These are phyloP conservation scores for Crambe crambe DNA, from an alignment of 37 sponge, comb jelly and placozoan genomes.

Conservation along the genomic window DNA sequence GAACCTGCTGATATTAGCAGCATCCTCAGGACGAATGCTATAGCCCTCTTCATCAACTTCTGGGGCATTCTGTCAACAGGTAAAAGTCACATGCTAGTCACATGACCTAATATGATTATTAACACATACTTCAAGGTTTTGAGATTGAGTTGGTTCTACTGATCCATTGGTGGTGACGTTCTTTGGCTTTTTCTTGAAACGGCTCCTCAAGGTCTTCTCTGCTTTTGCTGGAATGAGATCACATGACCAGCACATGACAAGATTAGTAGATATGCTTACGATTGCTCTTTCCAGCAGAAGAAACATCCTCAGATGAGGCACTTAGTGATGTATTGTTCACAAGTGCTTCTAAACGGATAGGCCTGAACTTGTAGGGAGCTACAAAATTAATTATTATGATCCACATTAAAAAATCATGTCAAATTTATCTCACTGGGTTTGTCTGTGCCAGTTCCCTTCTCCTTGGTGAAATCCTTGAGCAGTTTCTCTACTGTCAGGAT, in stretches of 20 bases:
- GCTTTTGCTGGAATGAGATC: neutral
- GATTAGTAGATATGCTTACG: neutral
- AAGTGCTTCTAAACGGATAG: neutral
- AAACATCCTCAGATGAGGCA: constrained; percentile 12
- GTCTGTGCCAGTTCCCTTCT: constrained; percentile 70
- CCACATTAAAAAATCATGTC: no score
- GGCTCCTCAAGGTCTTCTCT: neutral
- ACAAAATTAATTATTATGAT: no score
- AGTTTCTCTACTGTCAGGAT: constrained; percentile 48
- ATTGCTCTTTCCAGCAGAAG: neutral
- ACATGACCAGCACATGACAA: neutral
- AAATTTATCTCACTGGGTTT: constrained; percentile 75
- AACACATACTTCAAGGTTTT: constrained; percentile 6
- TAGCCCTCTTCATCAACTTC: constrained; percentile 91
- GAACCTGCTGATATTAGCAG: constrained; percentile 47
- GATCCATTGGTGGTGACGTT: constrained; percentile 4
- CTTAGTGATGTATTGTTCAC: neutral
- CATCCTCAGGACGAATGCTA: constrained; percentile 82
- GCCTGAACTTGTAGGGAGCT: constrained; percentile 27
- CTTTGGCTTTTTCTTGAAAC: neutral
- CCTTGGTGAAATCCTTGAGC: constrained; percentile 32
- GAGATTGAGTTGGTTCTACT: neutral
- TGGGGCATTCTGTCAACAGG: constrained; percentile 5
- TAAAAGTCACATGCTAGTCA: neutral
- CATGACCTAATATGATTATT: neutral